A percentile compares a stretch with the other conserved stretches of the same genome.
phyloP scores from a whole-genome alignment of 2,888 invertebrate genomes.

The Pandemis cinnamomeana region DNA sequence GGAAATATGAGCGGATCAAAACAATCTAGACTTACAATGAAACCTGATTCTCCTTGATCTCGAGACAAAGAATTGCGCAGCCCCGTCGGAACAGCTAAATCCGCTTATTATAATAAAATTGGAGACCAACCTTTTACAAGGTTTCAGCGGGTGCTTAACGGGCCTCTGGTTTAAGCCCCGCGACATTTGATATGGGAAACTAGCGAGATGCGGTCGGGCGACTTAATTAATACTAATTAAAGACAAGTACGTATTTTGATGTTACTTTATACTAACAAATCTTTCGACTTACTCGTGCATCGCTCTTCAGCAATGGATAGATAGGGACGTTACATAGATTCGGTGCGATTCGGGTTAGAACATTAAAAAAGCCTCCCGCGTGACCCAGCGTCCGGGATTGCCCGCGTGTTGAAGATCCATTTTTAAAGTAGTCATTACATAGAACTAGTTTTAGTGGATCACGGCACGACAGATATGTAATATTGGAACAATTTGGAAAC shows the following conservation, averaged over 20 bases:
- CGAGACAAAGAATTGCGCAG: constrained; percentile 52
- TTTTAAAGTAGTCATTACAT: too few relatives aligned
- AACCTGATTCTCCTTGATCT: constrained; percentile 68
- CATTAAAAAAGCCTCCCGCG: too few relatives aligned
- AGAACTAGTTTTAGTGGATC: too few relatives aligned
- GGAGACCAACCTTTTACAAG: constrained; percentile 58
- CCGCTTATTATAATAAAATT: constrained; percentile 73
- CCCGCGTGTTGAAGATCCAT: too few relatives aligned
- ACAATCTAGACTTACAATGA: constrained; percentile 76
- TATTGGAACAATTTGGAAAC: neutral
- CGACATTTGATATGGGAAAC: constrained; percentile 20
- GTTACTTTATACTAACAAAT: too few relatives aligned
- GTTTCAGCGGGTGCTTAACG: constrained; percentile 54
- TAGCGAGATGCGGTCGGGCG: constrained; percentile 9
- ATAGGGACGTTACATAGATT: too few relatives aligned
- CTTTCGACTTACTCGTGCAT: too few relatives aligned
- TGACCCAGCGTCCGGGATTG: too few relatives aligned
- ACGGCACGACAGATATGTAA: neutral
- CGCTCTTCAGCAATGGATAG: too few relatives aligned
- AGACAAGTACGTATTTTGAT: neutral
- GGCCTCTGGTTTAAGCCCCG: constrained; percentile 18
- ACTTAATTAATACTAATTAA: neutral
- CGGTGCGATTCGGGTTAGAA: too few relatives aligned
- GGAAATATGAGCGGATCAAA: constrained; percentile 68
- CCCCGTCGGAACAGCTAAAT: constrained; percentile 60